Evolutionary conservation across 1,140 invertebrate species (phyloP).

Genomic region (Ceratitis capitata): DNA sequence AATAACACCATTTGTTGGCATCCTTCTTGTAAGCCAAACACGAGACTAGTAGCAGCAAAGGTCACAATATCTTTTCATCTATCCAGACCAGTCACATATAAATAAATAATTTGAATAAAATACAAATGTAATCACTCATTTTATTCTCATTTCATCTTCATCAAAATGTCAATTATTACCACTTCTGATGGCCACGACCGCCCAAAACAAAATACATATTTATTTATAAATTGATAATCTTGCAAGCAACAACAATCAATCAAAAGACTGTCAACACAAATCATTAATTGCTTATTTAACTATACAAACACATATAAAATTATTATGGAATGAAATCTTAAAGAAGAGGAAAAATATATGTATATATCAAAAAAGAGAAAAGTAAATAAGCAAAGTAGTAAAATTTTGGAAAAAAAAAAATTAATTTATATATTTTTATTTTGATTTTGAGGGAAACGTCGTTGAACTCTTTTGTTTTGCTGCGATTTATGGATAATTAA

Average conservation of each 20-base stretch:
- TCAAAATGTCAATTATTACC: background rate
- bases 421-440: too few species aligned
- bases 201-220: slow-evolving; percentile 19
- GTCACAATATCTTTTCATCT: background rate
- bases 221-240: background rate
- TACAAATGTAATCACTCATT: background rate
- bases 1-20: background rate
- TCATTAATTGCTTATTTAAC: slow-evolving; percentile 20
- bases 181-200: background rate
- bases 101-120: too few species aligned
- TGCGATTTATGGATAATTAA: background rate
- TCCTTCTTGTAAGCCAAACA: background rate
- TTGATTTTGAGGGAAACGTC: background rate
- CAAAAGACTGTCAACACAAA: slow-evolving; percentile 22
- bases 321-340: background rate
- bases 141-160: background rate
- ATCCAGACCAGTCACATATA: too few species aligned
- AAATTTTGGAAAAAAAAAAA: background rate
- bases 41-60: background rate
- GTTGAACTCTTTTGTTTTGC: background rate
- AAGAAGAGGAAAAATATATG: background rate
- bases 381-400: background rate
- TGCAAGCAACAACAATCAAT: background rate
- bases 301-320: background rate
- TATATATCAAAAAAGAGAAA: background rate